Percentiles rank a stretch among this genome's conserved stretches.
phyloP scores from a whole-genome alignment of 2,797 vertebrate species.

The Smutsia temminckii region DNA sequence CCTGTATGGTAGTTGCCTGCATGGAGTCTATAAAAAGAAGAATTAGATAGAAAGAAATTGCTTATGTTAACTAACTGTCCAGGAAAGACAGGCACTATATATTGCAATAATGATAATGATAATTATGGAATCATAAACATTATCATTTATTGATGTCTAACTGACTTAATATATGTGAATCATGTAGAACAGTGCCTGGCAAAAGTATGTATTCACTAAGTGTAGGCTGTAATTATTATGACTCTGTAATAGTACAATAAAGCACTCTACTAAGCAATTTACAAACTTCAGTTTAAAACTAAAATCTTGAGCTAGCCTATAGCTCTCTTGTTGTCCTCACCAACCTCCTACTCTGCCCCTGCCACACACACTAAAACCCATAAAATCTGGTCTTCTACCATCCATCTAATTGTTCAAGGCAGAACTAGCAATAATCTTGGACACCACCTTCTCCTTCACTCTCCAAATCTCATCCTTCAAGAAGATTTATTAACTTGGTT shows the following conservation, averaged over 20 bases:
- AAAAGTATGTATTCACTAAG: slow-evolving; percentile 29
- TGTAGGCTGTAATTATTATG: slow-evolving; percentile 49
- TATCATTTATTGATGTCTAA: slow-evolving; percentile 69
- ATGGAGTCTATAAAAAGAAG: slow-evolving; percentile 42
- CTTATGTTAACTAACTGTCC: slow-evolving; percentile 40
- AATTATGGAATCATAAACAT: slow-evolving; percentile 55
- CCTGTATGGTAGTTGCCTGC: not conserved
- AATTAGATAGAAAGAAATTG: slow-evolving; percentile 59
- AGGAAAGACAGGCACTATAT: slow-evolving; percentile 55
- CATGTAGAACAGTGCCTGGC: slow-evolving; percentile 1
- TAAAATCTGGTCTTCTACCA: not conserved
- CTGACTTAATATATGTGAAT: slow-evolving; percentile 59
- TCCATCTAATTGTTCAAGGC: not conserved
- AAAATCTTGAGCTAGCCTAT: slow-evolving; percentile 14
- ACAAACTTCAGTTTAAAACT: slow-evolving; percentile 52
- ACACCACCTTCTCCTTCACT: not conserved
- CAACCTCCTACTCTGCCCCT: not conserved
- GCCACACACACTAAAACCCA: not conserved
- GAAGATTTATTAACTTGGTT: not conserved
- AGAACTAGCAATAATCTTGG: not conserved
- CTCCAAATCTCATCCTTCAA: not conserved
- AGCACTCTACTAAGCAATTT: slow-evolving; percentile 26
- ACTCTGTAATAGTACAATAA: slow-evolving; percentile 27
- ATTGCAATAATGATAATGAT: slow-evolving; percentile 51
- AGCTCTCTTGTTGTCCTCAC: not conserved